A percentile compares a stretch with the other conserved stretches of the same genome.
phyloP scores from a whole-genome alignment of 2,888 invertebrate species.

The Dasysyrphus tricinctus region DNA sequence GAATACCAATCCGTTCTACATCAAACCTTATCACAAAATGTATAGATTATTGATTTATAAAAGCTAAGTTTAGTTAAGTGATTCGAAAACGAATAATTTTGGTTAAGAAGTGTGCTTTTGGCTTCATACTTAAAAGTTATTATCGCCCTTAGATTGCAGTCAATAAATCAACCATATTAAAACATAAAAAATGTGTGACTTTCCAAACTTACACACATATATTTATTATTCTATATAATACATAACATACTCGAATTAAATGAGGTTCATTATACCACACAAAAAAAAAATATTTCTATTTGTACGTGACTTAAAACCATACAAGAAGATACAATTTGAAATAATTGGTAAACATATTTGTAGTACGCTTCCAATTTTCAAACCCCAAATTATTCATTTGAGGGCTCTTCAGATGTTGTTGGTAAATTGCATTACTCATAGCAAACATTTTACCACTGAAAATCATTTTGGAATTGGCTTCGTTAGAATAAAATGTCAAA shows the following conservation, averaged over 20 bases:
- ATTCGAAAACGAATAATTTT: too few relatives aligned
- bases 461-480: slow-evolving; percentile 67
- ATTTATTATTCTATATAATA: too few relatives aligned
- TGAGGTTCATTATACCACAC: neutral
- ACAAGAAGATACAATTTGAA: slow-evolving; percentile 40
- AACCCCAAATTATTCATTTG: slow-evolving; percentile 1
- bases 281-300: neutral
- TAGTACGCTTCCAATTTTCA: neutral
- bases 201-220: too few relatives aligned
- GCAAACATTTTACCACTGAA: slow-evolving; percentile 47
- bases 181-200: too few relatives aligned
- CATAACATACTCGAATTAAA: neutral
- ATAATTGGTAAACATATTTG: slow-evolving; percentile 50
- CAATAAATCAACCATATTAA: too few relatives aligned
- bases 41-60: slow-evolving; percentile 5
- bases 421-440: slow-evolving; percentile 32
- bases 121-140: too few relatives aligned
- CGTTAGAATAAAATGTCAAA: slow-evolving; percentile 60
- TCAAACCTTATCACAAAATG: slow-evolving; percentile 66
- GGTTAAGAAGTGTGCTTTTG: too few relatives aligned
- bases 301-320: slow-evolving; percentile 63
- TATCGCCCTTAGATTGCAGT: too few relatives aligned
- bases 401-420: slow-evolving; percentile 10
- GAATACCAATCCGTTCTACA: slow-evolving; percentile 58
- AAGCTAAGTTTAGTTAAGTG: too few relatives aligned